Conservation (phyloP, 2,888 invertebrate genomes). For the Drosophila birchii region DNA sequence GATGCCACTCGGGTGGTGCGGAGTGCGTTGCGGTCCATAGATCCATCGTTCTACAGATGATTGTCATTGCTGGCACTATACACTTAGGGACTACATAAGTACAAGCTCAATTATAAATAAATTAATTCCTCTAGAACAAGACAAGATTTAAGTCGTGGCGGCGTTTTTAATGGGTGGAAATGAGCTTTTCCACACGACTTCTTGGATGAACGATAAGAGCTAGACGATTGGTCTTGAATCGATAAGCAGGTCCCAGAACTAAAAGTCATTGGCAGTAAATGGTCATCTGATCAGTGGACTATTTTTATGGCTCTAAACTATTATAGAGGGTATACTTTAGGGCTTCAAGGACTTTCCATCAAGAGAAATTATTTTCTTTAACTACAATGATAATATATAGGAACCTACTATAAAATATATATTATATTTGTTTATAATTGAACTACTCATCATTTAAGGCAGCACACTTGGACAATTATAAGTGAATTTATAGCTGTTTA, state of each 20-base stretch:
- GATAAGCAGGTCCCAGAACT: neutral
- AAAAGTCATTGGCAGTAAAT: slow-evolving; percentile 27
- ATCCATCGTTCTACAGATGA: slow-evolving; percentile 33
- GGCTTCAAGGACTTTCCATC: neutral
- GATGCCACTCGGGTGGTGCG: slow-evolving; percentile 59
- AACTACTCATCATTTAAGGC: neutral
- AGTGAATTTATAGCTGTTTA: slow-evolving; percentile 5
- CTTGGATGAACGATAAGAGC: slow-evolving; percentile 1
- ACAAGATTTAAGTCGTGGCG: neutral
- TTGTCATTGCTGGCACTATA: slow-evolving; percentile 13
- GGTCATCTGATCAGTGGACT: slow-evolving; percentile 6
- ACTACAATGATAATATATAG: neutral
- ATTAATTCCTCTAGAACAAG: slow-evolving; percentile 47
- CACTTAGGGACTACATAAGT: slow-evolving; percentile 22
- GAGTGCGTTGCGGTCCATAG: slow-evolving; percentile 50
- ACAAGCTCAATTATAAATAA: slow-evolving; percentile 56
- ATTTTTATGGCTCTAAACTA: neutral
- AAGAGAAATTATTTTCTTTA: neutral
- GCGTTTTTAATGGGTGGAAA: neutral
- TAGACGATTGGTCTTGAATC: neutral
- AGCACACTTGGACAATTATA: neutral
- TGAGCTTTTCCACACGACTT: slow-evolving; percentile 7
- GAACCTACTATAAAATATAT: too few species aligned
- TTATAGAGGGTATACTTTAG: neutral
- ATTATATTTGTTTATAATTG: neutral